Base-by-base conservation (phyloP, 2,888 invertebrate species). In the Anoncus sp. region DNA sequence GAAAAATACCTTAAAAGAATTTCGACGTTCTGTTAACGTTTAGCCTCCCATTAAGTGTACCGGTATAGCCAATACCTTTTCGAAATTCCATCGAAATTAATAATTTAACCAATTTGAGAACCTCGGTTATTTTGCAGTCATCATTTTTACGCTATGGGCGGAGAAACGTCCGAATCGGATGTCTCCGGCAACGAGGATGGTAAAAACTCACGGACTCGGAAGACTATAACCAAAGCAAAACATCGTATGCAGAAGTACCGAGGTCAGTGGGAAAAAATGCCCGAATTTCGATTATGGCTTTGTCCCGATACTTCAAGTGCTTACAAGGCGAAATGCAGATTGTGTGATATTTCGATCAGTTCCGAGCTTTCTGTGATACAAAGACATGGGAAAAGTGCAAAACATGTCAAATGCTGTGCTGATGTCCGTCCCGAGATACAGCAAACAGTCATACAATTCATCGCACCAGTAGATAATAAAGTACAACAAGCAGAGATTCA, bases 401-500 rank as follows among this genome's bases (percentile, higher is more conserved):
- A 69, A 57, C 35, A 22, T n/a, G 7, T 45, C 24, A 47, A 57
- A 24, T 12, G 24, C 59, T 59, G 7, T 47, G 18, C 27, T 6
- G 47, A 70, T 24, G 14, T 14, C 20, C 43, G 31, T 18, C 24
- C 40, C 12, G 27, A 62, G 24, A 43, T 62, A 4, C 55, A 38
- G 10, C 2, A 38, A 38, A 38, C 38, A 12, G 10, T 38, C 38
- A 3, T 16, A 3, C 22, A 20, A 51, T 49, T 49, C 18, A 63
- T 40, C 49, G 31, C 47, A 7, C 47, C 57, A 35, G 18, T 55
- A 22, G 24, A 77, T 47, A 49, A 65, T 12, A 16, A 60, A 24
- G 66, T 66, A 9, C 47, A 73, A 35, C 3, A 51, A 45, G 74
- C 74, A 12, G 75, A 72, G 60, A 62, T 81, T 9, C 62, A 77